A percentile compares a stretch with the other conserved stretches of the same genome.
Evolutionary conservation across 35 echinoderm and acorn worm species (phyloP).

Genomic region (Hemicentrotus pulcherrimus): DNA sequence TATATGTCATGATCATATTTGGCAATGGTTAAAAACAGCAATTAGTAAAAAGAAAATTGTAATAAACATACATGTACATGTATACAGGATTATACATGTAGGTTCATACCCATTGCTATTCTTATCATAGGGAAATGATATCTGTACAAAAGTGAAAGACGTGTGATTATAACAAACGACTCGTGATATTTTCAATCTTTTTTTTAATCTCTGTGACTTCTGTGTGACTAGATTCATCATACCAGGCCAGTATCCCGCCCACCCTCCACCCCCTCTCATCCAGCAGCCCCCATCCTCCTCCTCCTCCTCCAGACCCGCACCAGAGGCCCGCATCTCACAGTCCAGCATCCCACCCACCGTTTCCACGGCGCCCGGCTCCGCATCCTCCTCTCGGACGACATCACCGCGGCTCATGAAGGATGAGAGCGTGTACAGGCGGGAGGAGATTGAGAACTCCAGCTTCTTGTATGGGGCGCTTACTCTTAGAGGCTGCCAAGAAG

Average conservation of each 20-base stretch:
- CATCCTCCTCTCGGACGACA: slow-evolving; percentile 32
- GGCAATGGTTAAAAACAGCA: too few relatives aligned
- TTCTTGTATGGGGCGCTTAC: slow-evolving; percentile 65
- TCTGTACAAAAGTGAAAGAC: background rate
- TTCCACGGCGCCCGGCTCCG: background rate
- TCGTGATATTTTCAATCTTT: too few relatives aligned
- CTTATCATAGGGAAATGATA: too few relatives aligned
- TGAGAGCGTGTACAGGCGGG: slow-evolving; percentile 57
- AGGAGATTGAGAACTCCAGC: slow-evolving; percentile 63
- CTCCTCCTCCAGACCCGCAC: background rate
- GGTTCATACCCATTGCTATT: too few relatives aligned
- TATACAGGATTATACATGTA: too few relatives aligned
- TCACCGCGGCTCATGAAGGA: slow-evolving; percentile 57
- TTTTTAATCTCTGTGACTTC: background rate
- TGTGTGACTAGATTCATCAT: slow-evolving; percentile 51
- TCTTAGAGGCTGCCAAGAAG: slow-evolving; percentile 72
- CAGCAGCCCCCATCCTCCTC: slow-evolving; percentile 49
- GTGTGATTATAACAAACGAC: background rate
- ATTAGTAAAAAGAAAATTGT: too few relatives aligned
- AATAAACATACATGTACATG: too few relatives aligned
- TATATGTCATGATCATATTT: too few relatives aligned
- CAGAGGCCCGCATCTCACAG: slow-evolving; percentile 56
- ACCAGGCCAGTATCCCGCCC: slow-evolving; percentile 63
- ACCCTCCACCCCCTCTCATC: slow-evolving; percentile 64
- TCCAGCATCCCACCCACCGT: slow-evolving; percentile 32